These are phyloP conservation scores for Aplodontia rufa DNA, from an alignment of 2,113 vertebrate genomes.

Conservation along the genomic window DNA sequence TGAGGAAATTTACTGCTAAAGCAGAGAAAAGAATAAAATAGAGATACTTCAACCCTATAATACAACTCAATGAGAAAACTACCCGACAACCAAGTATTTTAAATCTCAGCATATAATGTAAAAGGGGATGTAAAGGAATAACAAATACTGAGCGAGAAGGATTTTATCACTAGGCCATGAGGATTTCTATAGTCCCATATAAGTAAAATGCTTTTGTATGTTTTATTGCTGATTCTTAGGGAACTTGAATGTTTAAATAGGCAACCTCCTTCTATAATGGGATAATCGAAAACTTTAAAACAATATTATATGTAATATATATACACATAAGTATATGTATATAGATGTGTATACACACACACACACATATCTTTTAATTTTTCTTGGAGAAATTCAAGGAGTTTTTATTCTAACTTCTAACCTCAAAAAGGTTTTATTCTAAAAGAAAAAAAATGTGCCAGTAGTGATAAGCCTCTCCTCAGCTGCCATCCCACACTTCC, in stretches of 20 bases:
- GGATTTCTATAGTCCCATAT: neutral
- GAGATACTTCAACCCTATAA: neutral
- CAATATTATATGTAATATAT: neutral
- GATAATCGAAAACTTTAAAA: neutral
- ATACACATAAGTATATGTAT: neutral
- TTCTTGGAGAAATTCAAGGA: neutral
- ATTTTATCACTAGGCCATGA: neutral
- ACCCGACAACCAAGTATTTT: neutral
- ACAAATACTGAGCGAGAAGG: neutral
- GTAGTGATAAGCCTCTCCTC: neutral
- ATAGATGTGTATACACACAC: too few species aligned
- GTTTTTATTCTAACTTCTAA: neutral
- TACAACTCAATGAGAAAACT: constrained; percentile 13
- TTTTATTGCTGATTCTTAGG: constrained; percentile 4
- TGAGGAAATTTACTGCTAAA: constrained; percentile 53
- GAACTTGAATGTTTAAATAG: neutral
- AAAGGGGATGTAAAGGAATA: neutral
- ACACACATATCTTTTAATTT: neutral
- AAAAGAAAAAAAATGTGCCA: neutral
- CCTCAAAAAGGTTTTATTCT: constrained; percentile 33
- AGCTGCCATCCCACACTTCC: too few species aligned
- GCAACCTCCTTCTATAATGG: neutral
- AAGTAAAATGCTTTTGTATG: neutral
- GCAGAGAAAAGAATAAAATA: constrained; percentile 6
- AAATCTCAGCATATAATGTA: neutral